Percentiles rank a stretch among this genome's conserved stretches.
Evolutionary conservation across 1,140 invertebrate species (phyloP).

Genomic region (Hyles vespertilio): DNA sequence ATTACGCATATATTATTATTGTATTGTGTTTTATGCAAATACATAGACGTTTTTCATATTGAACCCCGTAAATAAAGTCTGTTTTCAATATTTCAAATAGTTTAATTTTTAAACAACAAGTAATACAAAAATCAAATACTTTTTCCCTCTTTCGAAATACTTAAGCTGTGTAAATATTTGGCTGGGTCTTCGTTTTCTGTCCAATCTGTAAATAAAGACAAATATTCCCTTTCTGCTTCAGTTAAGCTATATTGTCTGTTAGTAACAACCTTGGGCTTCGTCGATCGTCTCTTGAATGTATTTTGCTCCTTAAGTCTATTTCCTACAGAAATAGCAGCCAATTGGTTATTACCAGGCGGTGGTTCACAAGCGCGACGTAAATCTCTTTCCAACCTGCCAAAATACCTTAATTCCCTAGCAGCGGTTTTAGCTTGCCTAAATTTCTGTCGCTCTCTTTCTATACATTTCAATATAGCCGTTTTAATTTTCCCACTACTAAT

Average conservation of each 20-base stretch:
- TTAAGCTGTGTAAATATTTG: conserved; percentile 34
- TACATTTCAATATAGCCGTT: conserved; percentile 33
- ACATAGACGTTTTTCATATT: conserved; percentile 57
- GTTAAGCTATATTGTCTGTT: conserved; percentile 11
- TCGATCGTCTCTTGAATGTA: background rate
- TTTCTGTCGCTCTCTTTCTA: conserved; percentile 37
- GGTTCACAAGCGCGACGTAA: conserved; percentile 34
- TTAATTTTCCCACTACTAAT: conserved; percentile 38
- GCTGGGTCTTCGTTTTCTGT: conserved; percentile 44
- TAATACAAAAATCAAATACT: background rate
- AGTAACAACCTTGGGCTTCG: background rate
- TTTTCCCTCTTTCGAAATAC: conserved; percentile 1
- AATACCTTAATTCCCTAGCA: conserved; percentile 45
- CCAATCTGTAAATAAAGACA: conserved; percentile 61
- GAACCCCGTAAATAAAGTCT: conserved; percentile 63
- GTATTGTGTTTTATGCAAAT: conserved; percentile 59
- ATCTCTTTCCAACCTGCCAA: conserved; percentile 40
- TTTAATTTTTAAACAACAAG: conserved; percentile 12
- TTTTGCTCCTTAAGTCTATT: background rate
- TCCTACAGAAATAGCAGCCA: background rate
- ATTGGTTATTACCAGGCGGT: background rate
- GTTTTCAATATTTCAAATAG: conserved; percentile 49
- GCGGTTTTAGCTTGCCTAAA: conserved; percentile 39
- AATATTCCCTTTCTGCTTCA: conserved; percentile 48
- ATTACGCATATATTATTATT: conserved; percentile 47